These are phyloP conservation scores for Phania funesta DNA, from an alignment of 2,888 invertebrate genomes.

Conservation along the genomic window DNA sequence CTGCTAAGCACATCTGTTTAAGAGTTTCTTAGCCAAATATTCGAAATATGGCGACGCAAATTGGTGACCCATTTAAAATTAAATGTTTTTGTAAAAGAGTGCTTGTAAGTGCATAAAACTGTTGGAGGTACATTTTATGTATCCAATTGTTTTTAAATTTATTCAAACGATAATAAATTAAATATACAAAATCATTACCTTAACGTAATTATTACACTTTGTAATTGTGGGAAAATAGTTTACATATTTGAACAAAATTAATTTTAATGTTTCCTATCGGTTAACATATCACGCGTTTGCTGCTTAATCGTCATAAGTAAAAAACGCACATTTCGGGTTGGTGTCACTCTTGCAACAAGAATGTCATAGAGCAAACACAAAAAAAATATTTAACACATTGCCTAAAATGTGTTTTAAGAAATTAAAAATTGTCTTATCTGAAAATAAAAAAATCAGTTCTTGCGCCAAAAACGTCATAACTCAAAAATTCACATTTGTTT, in stretches of 20 bases:
- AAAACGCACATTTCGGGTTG: no score
- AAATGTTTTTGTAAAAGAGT: background rate
- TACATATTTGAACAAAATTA: background rate
- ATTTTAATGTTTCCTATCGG: no score
- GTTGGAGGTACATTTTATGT: background rate
- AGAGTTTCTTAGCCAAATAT: background rate
- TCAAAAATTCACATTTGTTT: no score
- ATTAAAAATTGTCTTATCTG: no score
- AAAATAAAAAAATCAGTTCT: no score
- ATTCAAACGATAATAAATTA: background rate
- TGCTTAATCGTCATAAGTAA: no score
- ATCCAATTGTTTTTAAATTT: slow-evolving; percentile 8
- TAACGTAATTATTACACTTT: slow-evolving; percentile 6
- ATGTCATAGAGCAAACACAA: no score
- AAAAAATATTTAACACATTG: no score
- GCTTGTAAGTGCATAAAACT: background rate
- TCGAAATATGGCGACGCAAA: background rate
- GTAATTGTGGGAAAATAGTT: slow-evolving; percentile 44
- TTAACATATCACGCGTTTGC: no score
- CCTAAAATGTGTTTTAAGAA: no score
- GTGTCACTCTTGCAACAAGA: no score
- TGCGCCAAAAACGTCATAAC: no score
- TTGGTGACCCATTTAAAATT: slow-evolving; percentile 43
- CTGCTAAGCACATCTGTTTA: slow-evolving; percentile 23
- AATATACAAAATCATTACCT: background rate